Percentiles rank a stretch among this genome's conserved stretches.
Evolutionary conservation across 2,888 invertebrate genomes (phyloP).

Genomic region (Acleris sparsana): DNA sequence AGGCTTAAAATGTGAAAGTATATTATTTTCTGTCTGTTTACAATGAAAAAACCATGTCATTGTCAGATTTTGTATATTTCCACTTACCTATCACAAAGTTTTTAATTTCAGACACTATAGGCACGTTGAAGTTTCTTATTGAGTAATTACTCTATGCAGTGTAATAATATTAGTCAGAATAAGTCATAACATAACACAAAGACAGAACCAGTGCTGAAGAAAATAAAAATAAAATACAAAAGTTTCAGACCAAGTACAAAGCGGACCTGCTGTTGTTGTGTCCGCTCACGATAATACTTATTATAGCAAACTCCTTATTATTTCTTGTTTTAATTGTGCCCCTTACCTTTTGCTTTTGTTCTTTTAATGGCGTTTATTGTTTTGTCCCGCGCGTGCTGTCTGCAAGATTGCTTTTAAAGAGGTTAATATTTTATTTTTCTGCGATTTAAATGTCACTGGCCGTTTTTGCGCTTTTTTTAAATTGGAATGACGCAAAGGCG

Average conservation of each 20-base stretch:
- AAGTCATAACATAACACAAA: no score
- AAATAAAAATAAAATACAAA: background rate
- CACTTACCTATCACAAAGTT: no score
- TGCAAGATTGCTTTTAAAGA: constrained; percentile 57
- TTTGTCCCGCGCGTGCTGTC: constrained; percentile 74
- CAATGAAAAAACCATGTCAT: no score
- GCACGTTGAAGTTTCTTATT: no score
- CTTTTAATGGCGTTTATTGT: constrained; percentile 81
- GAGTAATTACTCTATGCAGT: no score
- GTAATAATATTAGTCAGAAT: no score
- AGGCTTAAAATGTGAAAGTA: no score
- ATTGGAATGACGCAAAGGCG: constrained; percentile 17
- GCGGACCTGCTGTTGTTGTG: constrained; percentile 19
- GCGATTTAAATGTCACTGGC: constrained; percentile 36
- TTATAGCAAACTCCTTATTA: constrained; percentile 81
- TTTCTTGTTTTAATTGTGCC: constrained; percentile 83
- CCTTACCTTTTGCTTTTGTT: constrained; percentile 82
- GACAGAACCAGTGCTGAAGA: no score
- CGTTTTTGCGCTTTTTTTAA: constrained; percentile 20
- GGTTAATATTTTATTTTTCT: constrained; percentile 39
- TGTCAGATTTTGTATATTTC: no score
- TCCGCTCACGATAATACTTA: constrained; percentile 71
- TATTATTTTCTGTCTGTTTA: no score
- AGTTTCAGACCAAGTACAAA: background rate
- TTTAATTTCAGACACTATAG: no score